Percentiles rank a stretch among this genome's conserved stretches.
phyloP scores from a whole-genome alignment of 2,888 invertebrate species.

The Sussaba pulchella region DNA sequence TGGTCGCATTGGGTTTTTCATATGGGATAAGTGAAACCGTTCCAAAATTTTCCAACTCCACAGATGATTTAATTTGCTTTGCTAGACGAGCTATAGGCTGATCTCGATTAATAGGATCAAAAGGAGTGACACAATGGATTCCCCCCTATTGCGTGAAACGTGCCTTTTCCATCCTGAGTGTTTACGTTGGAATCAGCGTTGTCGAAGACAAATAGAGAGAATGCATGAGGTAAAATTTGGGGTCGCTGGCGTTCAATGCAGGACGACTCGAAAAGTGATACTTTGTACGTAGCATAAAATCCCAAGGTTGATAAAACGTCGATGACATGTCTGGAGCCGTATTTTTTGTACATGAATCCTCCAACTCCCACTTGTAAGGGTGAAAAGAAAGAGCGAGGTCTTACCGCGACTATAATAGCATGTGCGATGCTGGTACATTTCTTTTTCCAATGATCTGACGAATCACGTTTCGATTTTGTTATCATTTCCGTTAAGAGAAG shows the following conservation, averaged over 20 bases:
- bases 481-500: slow-evolving; percentile 65
- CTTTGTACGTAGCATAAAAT: slow-evolving; percentile 73
- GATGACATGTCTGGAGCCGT: slow-evolving; percentile 68
- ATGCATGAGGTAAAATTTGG: not conserved
- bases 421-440: too few species aligned
- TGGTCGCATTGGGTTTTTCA: slow-evolving; percentile 10
- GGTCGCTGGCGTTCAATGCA: not conserved
- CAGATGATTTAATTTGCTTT: too few species aligned
- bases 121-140: too few species aligned
- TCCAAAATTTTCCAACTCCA: slow-evolving; percentile 22
- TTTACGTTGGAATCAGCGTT: slow-evolving; percentile 31
- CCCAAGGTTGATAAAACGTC: slow-evolving; percentile 72
- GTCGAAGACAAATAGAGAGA: slow-evolving; percentile 38
- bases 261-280: slow-evolving; percentile 71
- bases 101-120: too few species aligned
- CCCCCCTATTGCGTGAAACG: too few species aligned
- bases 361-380: slow-evolving; percentile 59
- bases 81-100: too few species aligned
- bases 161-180: slow-evolving; percentile 39
- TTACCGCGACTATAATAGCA: slow-evolving; percentile 68
- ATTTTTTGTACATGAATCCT: slow-evolving; percentile 58
- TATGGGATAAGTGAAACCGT: not conserved
- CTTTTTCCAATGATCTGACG: not conserved
- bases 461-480: slow-evolving; percentile 32
- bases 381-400: slow-evolving; percentile 77